A percentile compares a stretch with the other conserved stretches of the same genome.
These are phyloP conservation scores for Pipistrellus pygmaeus DNA, from an alignment of 2,797 vertebrate genomes.

Conservation along the genomic window DNA sequence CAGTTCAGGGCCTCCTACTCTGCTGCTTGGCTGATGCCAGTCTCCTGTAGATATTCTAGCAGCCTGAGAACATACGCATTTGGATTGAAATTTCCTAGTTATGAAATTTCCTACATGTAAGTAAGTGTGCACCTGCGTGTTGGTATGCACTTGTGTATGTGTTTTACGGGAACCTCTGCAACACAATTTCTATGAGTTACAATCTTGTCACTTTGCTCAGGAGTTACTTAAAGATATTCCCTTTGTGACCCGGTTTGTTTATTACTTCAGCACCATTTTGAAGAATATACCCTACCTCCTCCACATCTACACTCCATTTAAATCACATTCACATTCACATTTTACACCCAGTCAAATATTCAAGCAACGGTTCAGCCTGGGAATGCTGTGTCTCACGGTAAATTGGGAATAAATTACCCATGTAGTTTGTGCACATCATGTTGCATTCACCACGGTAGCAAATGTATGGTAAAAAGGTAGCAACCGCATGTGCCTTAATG, in stretches of 20 bases:
- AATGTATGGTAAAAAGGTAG: conserved; percentile 75
- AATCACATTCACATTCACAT: conserved; percentile 76
- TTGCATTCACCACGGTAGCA: conserved; percentile 72
- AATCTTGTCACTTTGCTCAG: conserved; percentile 64
- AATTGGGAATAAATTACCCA: conserved; percentile 81
- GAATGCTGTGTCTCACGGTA: conserved; percentile 72
- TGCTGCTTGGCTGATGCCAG: neutral
- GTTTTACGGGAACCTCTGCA: neutral
- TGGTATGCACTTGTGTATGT: neutral
- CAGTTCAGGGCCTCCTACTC: neutral
- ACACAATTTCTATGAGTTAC: conserved; percentile 66
- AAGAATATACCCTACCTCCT: conserved; percentile 45
- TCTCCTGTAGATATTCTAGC: neutral
- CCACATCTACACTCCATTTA: conserved; percentile 59
- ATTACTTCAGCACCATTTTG: conserved; percentile 67
- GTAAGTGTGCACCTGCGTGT: neutral
- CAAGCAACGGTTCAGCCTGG: conserved; percentile 62
- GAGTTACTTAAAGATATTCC: conserved; percentile 60
- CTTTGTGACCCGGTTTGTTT: conserved; percentile 75
- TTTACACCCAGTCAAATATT: conserved; percentile 75
- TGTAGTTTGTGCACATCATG: conserved; percentile 66
- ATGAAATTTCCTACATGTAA: neutral
- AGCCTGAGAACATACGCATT: neutral
- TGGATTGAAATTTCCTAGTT: neutral
- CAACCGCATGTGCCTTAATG: conserved; percentile 62